Evolutionary conservation across 2,888 invertebrate species (phyloP).

Genomic region (Leucophora obtusa): DNA sequence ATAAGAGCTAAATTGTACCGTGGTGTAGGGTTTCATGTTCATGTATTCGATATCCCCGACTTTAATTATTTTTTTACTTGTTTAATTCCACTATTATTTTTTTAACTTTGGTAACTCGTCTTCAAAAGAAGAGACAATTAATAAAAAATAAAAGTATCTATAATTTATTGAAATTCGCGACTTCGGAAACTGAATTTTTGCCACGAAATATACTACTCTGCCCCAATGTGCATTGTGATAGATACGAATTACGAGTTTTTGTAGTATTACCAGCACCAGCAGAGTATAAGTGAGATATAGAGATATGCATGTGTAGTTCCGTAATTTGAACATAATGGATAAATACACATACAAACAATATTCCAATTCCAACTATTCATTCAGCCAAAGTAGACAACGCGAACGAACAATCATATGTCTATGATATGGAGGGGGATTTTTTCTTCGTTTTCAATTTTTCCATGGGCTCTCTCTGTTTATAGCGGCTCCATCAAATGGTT

Average conservation of each 20-base stretch:
- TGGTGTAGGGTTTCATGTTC: no score
- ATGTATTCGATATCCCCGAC: no score
- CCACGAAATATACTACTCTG: no score
- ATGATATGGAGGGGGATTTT: background rate
- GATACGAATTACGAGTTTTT: conserved; percentile 18
- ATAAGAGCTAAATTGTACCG: no score
- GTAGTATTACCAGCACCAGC: background rate
- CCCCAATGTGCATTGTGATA: no score
- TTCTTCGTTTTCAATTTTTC: conserved; percentile 15
- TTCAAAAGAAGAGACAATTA: no score
- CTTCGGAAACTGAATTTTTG: no score
- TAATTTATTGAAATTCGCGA: no score
- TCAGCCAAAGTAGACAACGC: conserved; percentile 28
- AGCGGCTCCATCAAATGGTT: conserved; percentile 58
- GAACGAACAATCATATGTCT: conserved; percentile 17
- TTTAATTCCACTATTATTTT: no score
- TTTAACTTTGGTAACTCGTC: no score
- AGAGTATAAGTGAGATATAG: background rate
- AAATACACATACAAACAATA: conserved; percentile 1
- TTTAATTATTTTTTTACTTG: no score
- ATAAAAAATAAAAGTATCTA: no score
- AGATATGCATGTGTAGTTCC: conserved; percentile 19
- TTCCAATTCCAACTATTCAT: conserved; percentile 46
- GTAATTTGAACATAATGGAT: conserved; percentile 12
- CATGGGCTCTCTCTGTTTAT: conserved; percentile 38